These are phyloP conservation scores for Hemitrygon akajei DNA, from an alignment of 2,797 vertebrate species.

Conservation along the genomic window DNA sequence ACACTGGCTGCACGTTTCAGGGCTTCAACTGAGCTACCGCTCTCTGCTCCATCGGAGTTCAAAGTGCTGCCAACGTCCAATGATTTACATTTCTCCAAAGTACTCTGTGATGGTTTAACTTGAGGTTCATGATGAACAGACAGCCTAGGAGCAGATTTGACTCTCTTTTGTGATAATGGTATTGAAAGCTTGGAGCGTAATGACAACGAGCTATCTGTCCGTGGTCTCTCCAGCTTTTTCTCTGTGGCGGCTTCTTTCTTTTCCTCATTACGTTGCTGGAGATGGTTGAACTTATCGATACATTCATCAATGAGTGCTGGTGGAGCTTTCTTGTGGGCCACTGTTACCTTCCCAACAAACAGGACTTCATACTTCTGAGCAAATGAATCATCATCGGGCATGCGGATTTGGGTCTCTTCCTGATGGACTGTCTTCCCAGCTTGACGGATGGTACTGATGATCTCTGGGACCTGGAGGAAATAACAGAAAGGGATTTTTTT, in stretches of 20 bases:
- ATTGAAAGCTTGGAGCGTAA: conserved; percentile 54
- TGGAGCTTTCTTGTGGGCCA: conserved; percentile 88
- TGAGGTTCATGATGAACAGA: conserved; percentile 63
- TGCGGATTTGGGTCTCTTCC: conserved; percentile 64
- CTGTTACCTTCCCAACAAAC: conserved; percentile 84
- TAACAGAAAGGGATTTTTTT: background rate
- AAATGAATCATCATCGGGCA: conserved; percentile 71
- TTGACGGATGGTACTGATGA: conserved; percentile 88
- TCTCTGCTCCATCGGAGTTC: conserved; percentile 78
- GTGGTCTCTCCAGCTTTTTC: conserved; percentile 44
- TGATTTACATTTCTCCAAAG: conserved; percentile 68
- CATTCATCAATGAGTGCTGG: conserved; percentile 93
- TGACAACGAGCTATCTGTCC: conserved; percentile 43
- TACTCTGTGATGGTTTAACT: conserved; percentile 45
- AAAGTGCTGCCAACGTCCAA: conserved; percentile 46
- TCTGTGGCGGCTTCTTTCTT: conserved; percentile 39
- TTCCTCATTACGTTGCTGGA: conserved; percentile 53
- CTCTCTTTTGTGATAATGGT: conserved; percentile 51
- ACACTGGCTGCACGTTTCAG: conserved; percentile 61
- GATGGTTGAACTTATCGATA: conserved; percentile 84
- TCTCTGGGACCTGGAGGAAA: conserved; percentile 80
- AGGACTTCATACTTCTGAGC: conserved; percentile 93
- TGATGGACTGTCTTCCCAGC: conserved; percentile 85
- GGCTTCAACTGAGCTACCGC: conserved; percentile 71
- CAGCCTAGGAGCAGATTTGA: conserved; percentile 59